Evolutionary conservation across 1,140 invertebrate genomes (phyloP), one percentile per base, ranked within the genome.

Genomic region (Drosophila subobscura): DNA sequence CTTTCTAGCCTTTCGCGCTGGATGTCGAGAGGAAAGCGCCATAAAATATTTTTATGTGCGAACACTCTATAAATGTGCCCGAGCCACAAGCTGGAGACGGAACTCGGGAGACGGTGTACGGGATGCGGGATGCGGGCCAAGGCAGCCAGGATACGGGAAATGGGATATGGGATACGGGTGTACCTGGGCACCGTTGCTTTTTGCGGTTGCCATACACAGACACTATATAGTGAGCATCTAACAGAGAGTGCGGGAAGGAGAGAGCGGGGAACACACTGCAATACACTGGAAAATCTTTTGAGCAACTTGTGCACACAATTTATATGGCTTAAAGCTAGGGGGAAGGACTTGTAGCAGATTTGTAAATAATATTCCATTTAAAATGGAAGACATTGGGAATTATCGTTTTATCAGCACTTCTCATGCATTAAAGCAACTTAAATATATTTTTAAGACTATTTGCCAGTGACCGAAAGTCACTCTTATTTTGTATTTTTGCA

Each of bases 41-140:
- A 90, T 90, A 90, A 90, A 90, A 90, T 90, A 90, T 90, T 90
- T 90, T 90, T 90, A 90, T 90, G 86, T 90, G 88, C 86, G 84
- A 88, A 83, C 78, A 88, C 83, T 89, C 83, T 79, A 88, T 88
- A 88, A 88, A 88, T 88, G 84, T 73, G 74, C 60, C 68, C 41
- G 56, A 67, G 59, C 47, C 49, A n/a, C 23, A 29, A 37, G 67
- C 33, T 27, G 27, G 40, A 44, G 42, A 27, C 16, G 16, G 16
- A 22, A n/a, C 16, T 6, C 29, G 29, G 51, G 23, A 51, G 29
- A 51, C 29, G 49, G n/a, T 14, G 5, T 27, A 47, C 20, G 37
- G 41, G 25, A 45, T 44, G 59, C 20, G 37, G 41, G 25, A 45
- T 44, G 59, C 57, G 23, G 54, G 44, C 14, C 63, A 67, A 58